These are phyloP conservation scores for Anadara kagoshimensis DNA, from an alignment of 1,140 invertebrate genomes.

Conservation along the genomic window DNA sequence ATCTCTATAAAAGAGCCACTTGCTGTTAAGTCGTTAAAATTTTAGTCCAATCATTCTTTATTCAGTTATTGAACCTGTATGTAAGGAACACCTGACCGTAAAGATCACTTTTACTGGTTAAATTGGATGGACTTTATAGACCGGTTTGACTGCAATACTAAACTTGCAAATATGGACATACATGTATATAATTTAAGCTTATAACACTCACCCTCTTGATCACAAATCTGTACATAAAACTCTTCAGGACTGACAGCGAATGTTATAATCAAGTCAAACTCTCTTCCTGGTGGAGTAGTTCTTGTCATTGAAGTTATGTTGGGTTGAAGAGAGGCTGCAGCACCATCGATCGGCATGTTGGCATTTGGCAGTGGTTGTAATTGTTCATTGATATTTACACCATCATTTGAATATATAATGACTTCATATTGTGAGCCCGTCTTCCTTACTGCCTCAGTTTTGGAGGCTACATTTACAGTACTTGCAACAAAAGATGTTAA, in stretches of 20 bases:
- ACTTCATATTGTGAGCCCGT: slow-evolving; percentile 12
- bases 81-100: too few species aligned
- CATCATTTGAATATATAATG: slow-evolving; percentile 2
- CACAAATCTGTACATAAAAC: slow-evolving; percentile 35
- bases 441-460: slow-evolving; percentile 3
- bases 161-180: too few species aligned
- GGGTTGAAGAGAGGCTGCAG: too few species aligned
- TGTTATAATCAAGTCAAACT: slow-evolving; percentile 22
- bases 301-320: background rate
- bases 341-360: too few species aligned
- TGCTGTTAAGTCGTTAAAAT: too few species aligned
- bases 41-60: too few species aligned
- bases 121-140: too few species aligned
- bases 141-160: too few species aligned
- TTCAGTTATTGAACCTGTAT: too few species aligned
- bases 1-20: too few species aligned
- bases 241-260: slow-evolving; percentile 29
- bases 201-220: slow-evolving; percentile 24
- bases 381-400: slow-evolving; percentile 20
- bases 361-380: background rate
- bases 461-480: background rate
- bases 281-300: background rate
- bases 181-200: too few species aligned
- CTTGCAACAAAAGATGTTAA: background rate
- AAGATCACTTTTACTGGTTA: too few species aligned